Evolutionary conservation across 2,113 vertebrate genomes (phyloP), one percentile per base, ranked within the genome.

Genomic region (Myiozetetes cayanensis): DNA sequence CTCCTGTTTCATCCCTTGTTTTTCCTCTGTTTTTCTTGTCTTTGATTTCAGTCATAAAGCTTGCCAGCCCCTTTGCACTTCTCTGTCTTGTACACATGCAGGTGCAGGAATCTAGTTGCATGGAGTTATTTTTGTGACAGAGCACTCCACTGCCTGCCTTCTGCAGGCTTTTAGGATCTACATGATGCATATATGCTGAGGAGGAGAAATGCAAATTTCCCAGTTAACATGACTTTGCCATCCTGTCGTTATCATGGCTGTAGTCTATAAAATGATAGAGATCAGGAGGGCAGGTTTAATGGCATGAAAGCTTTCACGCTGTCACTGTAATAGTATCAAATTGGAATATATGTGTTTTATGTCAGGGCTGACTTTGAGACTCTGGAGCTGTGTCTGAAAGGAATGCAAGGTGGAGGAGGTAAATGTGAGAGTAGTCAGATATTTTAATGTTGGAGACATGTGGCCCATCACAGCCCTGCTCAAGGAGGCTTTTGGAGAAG

Each of bases 271-370:
- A 87, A 68, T 33, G n/a, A 79, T 84, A 79, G 78, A 88, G 94
- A 88, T 94, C 86, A 91, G 46, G 58, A 88, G 87, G 78, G 53
- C 78, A 71, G 55, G 55, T 88, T 96, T 96, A 94, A 88, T 59
- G 44, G 55, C 30, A 47, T 53, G 39, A 88, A 94, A 88, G 78
- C 81, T 95, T 97, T 81, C 55, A 37, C 21, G 6, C 67, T 94
- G 87, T 49, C 41, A 25, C 74, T 74, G 52, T 75, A 93, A 86
- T 49, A 74, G 46, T 63, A 52, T 76, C 39, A 95, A 65, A 93
- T 85, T 50, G 91, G 87, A 88, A 85, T 89, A 20, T n/a, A n/a
- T 30, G 31, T 89, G 43, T 41, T 31, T 85, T 80, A 24, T 92
- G 33, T 66, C 61, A 43, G 20, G n/a, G 28, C 52, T 68, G 47